A percentile compares a stretch with the other conserved stretches of the same genome.
These are phyloP conservation scores for Borostomias antarcticus DNA, from an alignment of 2,797 vertebrate species.

Conservation along the genomic window DNA sequence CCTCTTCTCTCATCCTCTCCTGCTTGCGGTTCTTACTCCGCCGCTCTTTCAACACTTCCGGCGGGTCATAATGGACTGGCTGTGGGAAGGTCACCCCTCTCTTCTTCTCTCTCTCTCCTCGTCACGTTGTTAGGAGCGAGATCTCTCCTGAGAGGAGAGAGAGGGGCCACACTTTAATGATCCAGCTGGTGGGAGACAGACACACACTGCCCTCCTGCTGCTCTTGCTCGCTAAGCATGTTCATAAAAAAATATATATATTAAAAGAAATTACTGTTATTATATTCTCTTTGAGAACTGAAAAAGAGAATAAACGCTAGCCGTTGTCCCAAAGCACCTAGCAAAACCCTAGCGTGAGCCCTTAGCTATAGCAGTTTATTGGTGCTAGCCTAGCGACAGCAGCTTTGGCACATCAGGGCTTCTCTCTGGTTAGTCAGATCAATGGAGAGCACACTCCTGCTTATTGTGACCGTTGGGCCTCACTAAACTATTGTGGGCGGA, in stretches of 20 bases:
- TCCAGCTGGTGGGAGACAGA: background rate
- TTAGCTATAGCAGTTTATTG: background rate
- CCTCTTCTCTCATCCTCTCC: background rate
- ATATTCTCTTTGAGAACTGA: too few species aligned
- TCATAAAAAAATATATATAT: background rate
- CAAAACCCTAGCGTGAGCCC: background rate
- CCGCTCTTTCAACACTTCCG: slow-evolving; percentile 45
- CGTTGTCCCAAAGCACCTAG: too few species aligned
- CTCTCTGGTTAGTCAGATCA: slow-evolving; percentile 64
- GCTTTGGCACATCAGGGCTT: slow-evolving; percentile 49
- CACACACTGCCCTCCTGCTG: background rate
- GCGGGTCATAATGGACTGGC: slow-evolving; percentile 52
- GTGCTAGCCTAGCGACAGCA: slow-evolving; percentile 35
- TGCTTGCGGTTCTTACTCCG: background rate
- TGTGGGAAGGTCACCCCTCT: slow-evolving; percentile 61
- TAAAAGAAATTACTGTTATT: too few species aligned
- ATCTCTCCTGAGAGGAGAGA: slow-evolving; percentile 31
- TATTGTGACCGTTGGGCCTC: slow-evolving; percentile 57
- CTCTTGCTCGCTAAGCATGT: background rate
- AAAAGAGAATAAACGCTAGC: too few species aligned
- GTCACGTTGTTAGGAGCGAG: slow-evolving; percentile 55
- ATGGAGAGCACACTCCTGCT: slow-evolving; percentile 58
- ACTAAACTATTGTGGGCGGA: slow-evolving; percentile 57
- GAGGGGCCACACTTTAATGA: too few species aligned
- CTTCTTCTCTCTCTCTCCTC: slow-evolving; percentile 41